Conservation (phyloP, 2,113 vertebrate species). For the Tetrao urogallus region DNA sequence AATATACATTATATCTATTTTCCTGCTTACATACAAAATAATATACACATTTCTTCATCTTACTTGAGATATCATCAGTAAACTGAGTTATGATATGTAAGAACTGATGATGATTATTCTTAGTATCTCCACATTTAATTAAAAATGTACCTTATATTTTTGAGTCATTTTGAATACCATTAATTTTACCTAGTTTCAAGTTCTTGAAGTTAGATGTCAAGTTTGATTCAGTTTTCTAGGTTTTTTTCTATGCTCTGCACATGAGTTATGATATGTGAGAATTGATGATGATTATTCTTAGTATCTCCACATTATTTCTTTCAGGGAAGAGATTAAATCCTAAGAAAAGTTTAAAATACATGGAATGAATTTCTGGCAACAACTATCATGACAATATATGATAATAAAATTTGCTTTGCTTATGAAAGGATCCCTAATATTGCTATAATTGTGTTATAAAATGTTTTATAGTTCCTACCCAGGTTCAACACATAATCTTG, state of each 20-base stretch:
- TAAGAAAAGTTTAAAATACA: not conserved
- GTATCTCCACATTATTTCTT: not conserved
- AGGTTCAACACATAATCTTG: conserved; percentile 25
- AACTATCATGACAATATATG: not conserved
- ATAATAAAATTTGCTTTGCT: not conserved
- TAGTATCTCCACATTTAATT: not conserved
- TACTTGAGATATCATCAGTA: not conserved
- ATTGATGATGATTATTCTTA: too few species aligned
- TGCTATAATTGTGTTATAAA: not conserved
- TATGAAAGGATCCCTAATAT: not conserved
- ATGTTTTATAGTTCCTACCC: not conserved
- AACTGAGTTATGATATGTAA: not conserved
- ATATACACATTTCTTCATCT: not conserved
- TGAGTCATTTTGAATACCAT: not conserved
- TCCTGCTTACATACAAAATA: not conserved
- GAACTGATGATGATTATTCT: not conserved
- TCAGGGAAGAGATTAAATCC: not conserved
- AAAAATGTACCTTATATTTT: not conserved
- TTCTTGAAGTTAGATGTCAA: not conserved
- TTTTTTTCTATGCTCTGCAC: not conserved
- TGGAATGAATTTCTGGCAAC: not conserved
- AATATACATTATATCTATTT: not conserved
- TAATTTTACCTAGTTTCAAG: not conserved
- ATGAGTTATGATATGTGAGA: too few species aligned
- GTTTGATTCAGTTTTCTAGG: not conserved